Evolutionary conservation across 2,888 invertebrate species (phyloP).

Genomic region (Lithodes maja): DNA sequence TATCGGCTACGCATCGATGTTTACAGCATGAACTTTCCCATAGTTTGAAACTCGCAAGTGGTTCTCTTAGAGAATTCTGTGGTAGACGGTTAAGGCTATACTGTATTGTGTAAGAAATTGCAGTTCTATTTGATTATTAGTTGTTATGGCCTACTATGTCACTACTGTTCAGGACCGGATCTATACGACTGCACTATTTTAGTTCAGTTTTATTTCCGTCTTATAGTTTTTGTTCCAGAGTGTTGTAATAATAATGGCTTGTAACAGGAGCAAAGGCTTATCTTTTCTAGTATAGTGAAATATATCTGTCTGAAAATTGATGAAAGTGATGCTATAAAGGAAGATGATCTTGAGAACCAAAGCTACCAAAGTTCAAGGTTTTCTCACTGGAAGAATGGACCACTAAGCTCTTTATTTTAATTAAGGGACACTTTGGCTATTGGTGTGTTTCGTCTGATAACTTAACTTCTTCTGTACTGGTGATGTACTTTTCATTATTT

Average conservation of each 20-base stretch:
- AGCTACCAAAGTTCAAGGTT: background rate
- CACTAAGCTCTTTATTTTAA: no score
- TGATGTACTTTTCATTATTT: background rate
- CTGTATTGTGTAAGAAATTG: background rate
- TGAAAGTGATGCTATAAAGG: background rate
- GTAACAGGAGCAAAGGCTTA: background rate
- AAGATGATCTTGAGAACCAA: background rate
- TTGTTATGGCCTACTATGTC: no score
- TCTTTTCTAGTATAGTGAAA: background rate
- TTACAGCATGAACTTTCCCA: background rate
- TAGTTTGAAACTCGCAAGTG: background rate
- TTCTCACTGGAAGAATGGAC: no score
- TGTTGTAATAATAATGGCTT: background rate
- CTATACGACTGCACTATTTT: background rate
- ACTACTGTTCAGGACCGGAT: background rate
- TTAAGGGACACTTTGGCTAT: no score
- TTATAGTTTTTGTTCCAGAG: background rate
- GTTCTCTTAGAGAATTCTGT: background rate
- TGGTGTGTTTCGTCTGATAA: no score
- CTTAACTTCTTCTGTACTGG: no score
- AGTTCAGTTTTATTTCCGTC: background rate
- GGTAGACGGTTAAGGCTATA: background rate
- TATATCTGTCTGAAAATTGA: background rate
- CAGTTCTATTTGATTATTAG: background rate
- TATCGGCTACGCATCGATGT: no score